These are phyloP conservation scores for Ctenicera cuprea DNA, from an alignment of 2,888 invertebrate species.

Conservation along the genomic window DNA sequence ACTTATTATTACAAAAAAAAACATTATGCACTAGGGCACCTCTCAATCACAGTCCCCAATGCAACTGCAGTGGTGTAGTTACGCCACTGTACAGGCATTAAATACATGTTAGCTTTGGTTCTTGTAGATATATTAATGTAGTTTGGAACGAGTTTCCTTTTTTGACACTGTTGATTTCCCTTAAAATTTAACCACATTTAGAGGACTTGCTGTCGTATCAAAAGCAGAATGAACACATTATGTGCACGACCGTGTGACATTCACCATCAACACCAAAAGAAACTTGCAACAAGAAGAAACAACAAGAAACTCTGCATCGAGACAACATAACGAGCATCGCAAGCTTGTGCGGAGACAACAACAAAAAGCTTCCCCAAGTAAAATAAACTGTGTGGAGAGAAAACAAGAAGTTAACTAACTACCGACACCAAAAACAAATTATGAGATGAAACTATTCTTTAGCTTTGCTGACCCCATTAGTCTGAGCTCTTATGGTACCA, in stretches of 20 bases:
- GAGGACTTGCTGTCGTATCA: background rate
- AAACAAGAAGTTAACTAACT: constrained; percentile 53
- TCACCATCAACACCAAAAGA: constrained; percentile 27
- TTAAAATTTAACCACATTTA: background rate
- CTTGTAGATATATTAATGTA: no score
- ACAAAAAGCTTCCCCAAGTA: constrained; percentile 43
- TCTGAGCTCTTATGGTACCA: constrained; percentile 61
- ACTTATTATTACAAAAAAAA: no score
- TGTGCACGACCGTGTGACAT: constrained; percentile 24
- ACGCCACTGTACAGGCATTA: no score
- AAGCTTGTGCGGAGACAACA: constrained; percentile 38
- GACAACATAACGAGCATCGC: constrained; percentile 46
- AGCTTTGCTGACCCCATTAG: constrained; percentile 64
- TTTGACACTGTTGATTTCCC: no score
- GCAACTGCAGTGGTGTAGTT: no score
- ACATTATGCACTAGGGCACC: no score
- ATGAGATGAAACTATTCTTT: constrained; percentile 63
- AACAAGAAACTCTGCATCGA: constrained; percentile 33
- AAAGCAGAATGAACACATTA: constrained; percentile 30
- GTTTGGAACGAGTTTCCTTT: no score
- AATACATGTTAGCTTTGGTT: no score
- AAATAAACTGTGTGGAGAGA: constrained; percentile 49
- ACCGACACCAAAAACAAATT: constrained; percentile 61
- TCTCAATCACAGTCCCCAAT: no score
- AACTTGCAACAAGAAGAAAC: constrained; percentile 37